Evolutionary conservation across 2,797 vertebrate genomes (phyloP).

Genomic region (Arctocebus calabarensis): DNA sequence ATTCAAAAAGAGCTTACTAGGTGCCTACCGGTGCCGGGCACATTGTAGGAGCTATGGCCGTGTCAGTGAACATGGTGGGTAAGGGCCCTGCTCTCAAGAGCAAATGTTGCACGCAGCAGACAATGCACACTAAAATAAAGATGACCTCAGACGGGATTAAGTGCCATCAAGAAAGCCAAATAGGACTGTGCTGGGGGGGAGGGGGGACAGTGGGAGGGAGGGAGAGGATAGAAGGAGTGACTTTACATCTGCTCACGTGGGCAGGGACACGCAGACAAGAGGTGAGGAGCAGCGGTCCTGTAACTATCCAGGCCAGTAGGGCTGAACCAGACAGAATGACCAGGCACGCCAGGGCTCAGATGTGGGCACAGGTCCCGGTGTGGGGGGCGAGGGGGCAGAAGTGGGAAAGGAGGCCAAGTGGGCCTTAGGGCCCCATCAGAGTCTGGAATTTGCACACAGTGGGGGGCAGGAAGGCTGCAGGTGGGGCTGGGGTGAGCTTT

Average conservation of each 20-base stretch:
- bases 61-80: rapidly evolving
- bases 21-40: not conserved
- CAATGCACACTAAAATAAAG: not conserved
- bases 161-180: slow-evolving; percentile 1
- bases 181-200: rapidly evolving
- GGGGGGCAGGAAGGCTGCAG: not conserved
- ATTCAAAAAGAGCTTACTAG: rapidly evolving
- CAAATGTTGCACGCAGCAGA: not conserved
- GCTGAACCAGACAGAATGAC: rapidly evolving
- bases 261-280: not conserved
- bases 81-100: not conserved
- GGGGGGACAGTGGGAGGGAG: not conserved
- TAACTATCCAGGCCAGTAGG: not conserved
- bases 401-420: not conserved
- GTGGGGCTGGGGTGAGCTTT: not conserved
- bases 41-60: not conserved
- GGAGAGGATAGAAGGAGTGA: rapidly evolving
- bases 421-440: not conserved
- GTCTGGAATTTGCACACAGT: not conserved
- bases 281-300: not conserved
- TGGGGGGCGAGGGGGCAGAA: not conserved
- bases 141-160: slow-evolving; percentile 24
- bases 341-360: not conserved
- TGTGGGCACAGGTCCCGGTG: rapidly evolving
- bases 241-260: not conserved